These are phyloP conservation scores for Leptoclinus maculatus DNA, from an alignment of 2,797 vertebrate species.

Conservation along the genomic window DNA sequence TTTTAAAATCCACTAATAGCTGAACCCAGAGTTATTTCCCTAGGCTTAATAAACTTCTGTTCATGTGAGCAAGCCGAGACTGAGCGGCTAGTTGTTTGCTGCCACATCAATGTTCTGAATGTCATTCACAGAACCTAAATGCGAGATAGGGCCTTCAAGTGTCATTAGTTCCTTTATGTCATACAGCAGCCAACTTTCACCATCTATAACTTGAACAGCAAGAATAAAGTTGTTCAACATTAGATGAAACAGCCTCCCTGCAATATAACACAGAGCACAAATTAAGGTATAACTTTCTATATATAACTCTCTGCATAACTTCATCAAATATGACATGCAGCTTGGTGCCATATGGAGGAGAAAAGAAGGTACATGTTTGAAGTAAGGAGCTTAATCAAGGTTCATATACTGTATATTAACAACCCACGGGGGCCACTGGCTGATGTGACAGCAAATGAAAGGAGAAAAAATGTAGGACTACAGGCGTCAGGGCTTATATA, in stretches of 20 bases:
- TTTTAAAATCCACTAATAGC: no score
- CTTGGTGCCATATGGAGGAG: constrained; percentile 45
- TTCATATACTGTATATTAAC: constrained; percentile 34
- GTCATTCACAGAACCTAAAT: not conserved
- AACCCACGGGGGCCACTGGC: not conserved
- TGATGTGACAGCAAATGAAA: constrained; percentile 34
- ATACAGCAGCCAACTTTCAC: constrained; percentile 1
- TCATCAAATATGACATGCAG: constrained; percentile 43
- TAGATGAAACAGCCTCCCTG: constrained; percentile 9
- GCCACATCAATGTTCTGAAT: not conserved
- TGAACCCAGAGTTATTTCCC: no score
- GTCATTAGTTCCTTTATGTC: not conserved
- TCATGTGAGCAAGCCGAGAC: no score
- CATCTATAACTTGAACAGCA: constrained; percentile 11
- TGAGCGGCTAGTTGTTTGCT: not conserved
- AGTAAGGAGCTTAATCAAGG: constrained; percentile 41
- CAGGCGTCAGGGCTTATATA: not conserved
- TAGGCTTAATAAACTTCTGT: no score
- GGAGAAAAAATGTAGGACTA: not conserved
- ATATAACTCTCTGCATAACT: constrained; percentile 15
- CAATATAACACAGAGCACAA: constrained; percentile 17
- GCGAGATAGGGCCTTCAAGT: not conserved
- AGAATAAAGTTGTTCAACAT: constrained; percentile 12
- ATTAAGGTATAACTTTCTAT: no score
- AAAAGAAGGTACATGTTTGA: constrained; percentile 5